These are phyloP conservation scores for Eudemis profundana DNA, from an alignment of 2,888 invertebrate species.

Conservation along the genomic window DNA sequence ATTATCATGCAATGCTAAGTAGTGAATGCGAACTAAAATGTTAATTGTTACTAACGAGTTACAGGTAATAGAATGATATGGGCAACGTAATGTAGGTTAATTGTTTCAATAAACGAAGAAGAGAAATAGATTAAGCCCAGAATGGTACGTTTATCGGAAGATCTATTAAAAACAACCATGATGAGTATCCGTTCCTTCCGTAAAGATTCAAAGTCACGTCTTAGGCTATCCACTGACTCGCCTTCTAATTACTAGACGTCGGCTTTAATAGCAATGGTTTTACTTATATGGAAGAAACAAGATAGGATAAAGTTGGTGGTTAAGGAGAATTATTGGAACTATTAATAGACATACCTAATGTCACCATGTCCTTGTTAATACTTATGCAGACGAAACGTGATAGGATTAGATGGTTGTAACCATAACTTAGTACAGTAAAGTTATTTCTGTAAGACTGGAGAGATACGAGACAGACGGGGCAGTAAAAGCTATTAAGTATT, in stretches of 20 bases:
- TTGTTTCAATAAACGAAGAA: conserved; percentile 24
- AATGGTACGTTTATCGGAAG: neutral
- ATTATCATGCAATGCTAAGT: conserved; percentile 41
- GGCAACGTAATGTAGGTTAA: conserved; percentile 21
- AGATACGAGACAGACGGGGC: conserved; percentile 26
- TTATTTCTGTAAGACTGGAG: conserved; percentile 34
- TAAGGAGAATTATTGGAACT: conserved; percentile 6
- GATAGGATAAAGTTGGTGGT: neutral
- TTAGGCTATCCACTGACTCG: neutral
- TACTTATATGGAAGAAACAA: neutral
- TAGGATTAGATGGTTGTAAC: conserved; percentile 32
- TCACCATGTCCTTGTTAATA: conserved; percentile 27
- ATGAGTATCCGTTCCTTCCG: neutral
- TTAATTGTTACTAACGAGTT: conserved; percentile 46
- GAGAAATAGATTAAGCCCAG: neutral
- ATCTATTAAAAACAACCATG: neutral
- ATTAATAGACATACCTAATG: conserved; percentile 37
- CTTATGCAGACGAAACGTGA: conserved; percentile 27
- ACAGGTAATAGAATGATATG: conserved; percentile 41
- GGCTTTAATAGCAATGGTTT: neutral
- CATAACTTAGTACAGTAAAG: conserved; percentile 30
- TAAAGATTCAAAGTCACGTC: neutral
- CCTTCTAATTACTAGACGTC: conserved; percentile 12
- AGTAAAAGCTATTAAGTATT: conserved; percentile 32
- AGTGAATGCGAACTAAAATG: conserved; percentile 30